These are phyloP conservation scores for Lampris incognitus DNA, from an alignment of 2,113 vertebrate genomes.

Conservation along the genomic window DNA sequence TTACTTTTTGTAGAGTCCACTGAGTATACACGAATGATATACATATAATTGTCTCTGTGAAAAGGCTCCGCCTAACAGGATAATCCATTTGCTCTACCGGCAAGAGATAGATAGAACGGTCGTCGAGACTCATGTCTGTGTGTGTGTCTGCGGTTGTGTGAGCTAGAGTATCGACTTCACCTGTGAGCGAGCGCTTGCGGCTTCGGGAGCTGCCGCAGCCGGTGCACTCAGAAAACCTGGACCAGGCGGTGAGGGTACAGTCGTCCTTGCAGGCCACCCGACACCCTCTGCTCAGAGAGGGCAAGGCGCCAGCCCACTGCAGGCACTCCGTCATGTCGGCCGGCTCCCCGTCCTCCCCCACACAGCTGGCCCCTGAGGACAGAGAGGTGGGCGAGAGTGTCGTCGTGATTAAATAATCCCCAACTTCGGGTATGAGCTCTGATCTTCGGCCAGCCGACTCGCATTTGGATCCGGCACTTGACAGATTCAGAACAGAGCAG, in stretches of 20 bases:
- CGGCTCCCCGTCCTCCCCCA: conserved; percentile 77
- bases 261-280: conserved; percentile 89
- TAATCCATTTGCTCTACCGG: conserved; percentile 2
- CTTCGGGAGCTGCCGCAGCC: conserved; percentile 84
- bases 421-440: background rate
- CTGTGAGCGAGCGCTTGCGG: conserved; percentile 88
- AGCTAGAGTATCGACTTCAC: conserved; percentile 67
- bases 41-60: background rate
- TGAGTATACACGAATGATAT: background rate
- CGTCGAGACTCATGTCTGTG: background rate
- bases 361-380: conserved; percentile 87
- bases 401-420: conserved; percentile 2
- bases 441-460: background rate
- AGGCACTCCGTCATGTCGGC: conserved; percentile 85
- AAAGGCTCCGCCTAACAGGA: conserved; percentile 1
- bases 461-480: no score
- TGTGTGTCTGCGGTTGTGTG: conserved; percentile 4
- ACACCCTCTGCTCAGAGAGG: conserved; percentile 86
- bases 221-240: conserved; percentile 88
- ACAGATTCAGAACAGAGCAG: no score
- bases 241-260: conserved; percentile 93
- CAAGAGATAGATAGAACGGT: background rate
- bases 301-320: conserved; percentile 85
- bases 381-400: background rate
- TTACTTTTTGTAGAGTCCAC: background rate